Base-by-base conservation (phyloP, 2,888 invertebrate genomes). In the Deilephila porcellus region DNA sequence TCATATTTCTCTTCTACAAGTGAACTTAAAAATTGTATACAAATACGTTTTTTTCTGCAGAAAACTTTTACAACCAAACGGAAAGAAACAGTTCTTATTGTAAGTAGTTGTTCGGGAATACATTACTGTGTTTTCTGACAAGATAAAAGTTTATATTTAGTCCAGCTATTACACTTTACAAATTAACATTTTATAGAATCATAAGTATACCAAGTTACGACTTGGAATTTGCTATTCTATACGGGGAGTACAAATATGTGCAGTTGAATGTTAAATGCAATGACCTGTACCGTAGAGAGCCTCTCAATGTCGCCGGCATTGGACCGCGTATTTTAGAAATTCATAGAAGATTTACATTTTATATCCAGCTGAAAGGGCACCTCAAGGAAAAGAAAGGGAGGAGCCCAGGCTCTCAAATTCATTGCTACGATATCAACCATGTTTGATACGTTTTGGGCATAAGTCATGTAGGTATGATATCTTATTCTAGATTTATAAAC, bases 61-160 rank as follows among this genome's bases (percentile, higher is more conserved):
- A 63, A 63, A 34, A 63, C 62, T 63, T 62, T 63, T 34, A 32
- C 62, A 32, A 34, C 29, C 64, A 64, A 64, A 64, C 64, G 20
- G 37, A 37, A 37, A 37, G 37, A 64, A 64, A n/a, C 64, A 20
- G 64, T 37, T 45, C 37, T 37, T 64, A 64, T 20, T 3, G 64
- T 64, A 64, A 64, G 37, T 64, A 64, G 34, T 64, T 64, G n/a
- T 64, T 37, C 64, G 37, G 37, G 37, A 64, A 37, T 37, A 64
- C 37, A 64, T 34, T 34, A 37, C 37, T 34, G 56, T 56, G n/a
- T 56, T 45, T 45, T 45, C 56, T 56, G 56, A 19, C 56, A n/a
- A 56, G 56, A 56, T 56, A n/a, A 56, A 56, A 56, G n/a, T 56
- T 56, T 56, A 56, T 19, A 45, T 11, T n/a, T 6, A 56, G 56